Evolutionary conservation across 2,888 invertebrate genomes (phyloP).

Genomic region (Zhuqinia jingwanae): DNA sequence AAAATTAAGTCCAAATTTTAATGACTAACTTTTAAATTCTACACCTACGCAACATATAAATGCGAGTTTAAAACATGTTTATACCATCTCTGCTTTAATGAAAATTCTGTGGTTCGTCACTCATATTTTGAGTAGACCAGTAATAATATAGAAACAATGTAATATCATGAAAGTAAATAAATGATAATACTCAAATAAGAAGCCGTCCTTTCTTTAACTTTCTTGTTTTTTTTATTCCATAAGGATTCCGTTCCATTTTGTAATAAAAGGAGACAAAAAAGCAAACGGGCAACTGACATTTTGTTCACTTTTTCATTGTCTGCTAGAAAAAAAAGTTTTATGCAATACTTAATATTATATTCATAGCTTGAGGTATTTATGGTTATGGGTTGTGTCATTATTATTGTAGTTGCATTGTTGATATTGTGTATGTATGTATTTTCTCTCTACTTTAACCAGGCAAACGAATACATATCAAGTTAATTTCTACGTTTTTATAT

Average conservation of each 20-base stretch:
- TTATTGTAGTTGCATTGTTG: slow-evolving; percentile 35
- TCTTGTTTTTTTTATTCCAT: neutral
- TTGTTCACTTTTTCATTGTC: slow-evolving; percentile 58
- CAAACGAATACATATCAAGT: neutral
- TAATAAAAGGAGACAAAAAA: slow-evolving; percentile 44
- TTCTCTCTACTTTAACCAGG: neutral
- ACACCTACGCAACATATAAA: too few species aligned
- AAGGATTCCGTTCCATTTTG: slow-evolving; percentile 40
- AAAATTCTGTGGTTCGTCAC: neutral
- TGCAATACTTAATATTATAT: slow-evolving; percentile 47
- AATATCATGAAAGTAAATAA: neutral
- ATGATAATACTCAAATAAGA: slow-evolving; percentile 1
- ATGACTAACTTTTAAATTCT: too few species aligned
- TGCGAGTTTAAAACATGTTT: too few species aligned
- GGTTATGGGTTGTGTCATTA: slow-evolving; percentile 33
- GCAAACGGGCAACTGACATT: slow-evolving; percentile 60
- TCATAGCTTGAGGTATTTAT: slow-evolving; percentile 50
- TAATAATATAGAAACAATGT: neutral
- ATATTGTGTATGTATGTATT: neutral
- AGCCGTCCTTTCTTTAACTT: slow-evolving; percentile 5
- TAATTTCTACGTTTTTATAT: neutral
- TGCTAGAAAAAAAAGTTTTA: slow-evolving; percentile 32
- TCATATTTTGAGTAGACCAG: too few species aligned
- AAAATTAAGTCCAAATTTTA: too few species aligned
- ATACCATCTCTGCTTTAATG: too few species aligned